phyloP scores from a whole-genome alignment of 1,140 invertebrate genomes.

The Odontomachus brunneus region DNA sequence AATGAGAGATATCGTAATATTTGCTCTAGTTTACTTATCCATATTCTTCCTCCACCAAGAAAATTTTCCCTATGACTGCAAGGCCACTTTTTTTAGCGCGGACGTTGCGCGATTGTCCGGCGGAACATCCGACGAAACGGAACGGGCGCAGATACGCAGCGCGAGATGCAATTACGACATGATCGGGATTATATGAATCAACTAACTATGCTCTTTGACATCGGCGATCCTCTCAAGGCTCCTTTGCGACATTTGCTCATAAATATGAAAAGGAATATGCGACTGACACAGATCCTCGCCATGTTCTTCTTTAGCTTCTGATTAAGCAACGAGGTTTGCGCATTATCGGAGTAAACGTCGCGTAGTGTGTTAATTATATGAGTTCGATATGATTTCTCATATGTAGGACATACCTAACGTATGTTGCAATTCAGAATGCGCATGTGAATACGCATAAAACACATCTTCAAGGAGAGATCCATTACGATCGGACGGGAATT shows the following conservation, averaged over 20 bases:
- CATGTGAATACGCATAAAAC: not conserved
- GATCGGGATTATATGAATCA: conserved; percentile 52
- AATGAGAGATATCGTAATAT: no score
- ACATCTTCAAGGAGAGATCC: not conserved
- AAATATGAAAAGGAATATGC: conserved; percentile 73
- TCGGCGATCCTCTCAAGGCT: conserved; percentile 78
- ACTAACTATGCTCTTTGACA: conserved; percentile 79
- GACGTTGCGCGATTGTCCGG: no score
- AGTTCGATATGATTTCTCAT: not conserved
- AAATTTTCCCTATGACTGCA: no score
- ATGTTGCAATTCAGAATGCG: not conserved
- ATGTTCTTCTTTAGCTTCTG: not conserved
- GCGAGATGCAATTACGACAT: conserved; percentile 17
- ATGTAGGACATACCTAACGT: not conserved
- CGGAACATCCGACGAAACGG: not conserved
- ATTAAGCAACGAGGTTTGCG: conserved; percentile 1
- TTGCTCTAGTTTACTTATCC: no score
- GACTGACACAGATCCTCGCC: conserved; percentile 34
- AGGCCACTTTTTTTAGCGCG: no score
- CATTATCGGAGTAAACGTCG: not conserved
- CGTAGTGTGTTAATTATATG: not conserved
- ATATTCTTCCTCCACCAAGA: no score
- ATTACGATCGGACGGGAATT: not conserved
- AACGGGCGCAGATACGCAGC: not conserved
- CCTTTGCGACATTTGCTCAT: conserved; percentile 62